Conservation (phyloP, 2,888 invertebrate genomes). For the Tortricodes alternella region DNA sequence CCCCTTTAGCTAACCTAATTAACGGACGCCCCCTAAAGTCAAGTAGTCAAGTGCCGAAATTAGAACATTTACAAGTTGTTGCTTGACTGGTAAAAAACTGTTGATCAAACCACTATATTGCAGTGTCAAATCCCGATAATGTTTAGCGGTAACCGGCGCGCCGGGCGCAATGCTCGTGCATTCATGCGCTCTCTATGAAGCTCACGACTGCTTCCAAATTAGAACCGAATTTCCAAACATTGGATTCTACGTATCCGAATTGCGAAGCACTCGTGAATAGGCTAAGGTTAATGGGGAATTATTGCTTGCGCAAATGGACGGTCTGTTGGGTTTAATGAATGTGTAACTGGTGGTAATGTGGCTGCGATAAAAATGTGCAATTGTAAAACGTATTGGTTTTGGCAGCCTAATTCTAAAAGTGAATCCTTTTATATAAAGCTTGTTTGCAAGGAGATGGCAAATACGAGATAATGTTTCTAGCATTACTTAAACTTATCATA, state of each 20-base stretch:
- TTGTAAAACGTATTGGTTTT: too few species aligned
- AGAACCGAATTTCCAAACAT: constrained; percentile 7
- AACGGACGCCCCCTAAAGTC: too few species aligned
- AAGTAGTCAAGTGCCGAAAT: too few species aligned
- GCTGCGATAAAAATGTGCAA: neutral
- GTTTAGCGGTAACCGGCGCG: neutral
- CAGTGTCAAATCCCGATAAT: neutral
- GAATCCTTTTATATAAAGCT: too few species aligned
- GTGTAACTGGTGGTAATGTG: neutral
- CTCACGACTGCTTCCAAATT: neutral
- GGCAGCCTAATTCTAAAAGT: too few species aligned
- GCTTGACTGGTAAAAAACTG: neutral
- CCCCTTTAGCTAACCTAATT: too few species aligned
- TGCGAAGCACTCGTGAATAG: neutral
- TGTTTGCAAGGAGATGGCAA: too few species aligned
- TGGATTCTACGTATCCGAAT: neutral
- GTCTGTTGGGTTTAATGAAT: neutral
- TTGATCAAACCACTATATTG: neutral
- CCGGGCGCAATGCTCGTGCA: neutral
- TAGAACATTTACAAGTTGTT: neutral
- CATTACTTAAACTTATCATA: too few species aligned
- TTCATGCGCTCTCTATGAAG: neutral
- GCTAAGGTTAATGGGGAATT: neutral
- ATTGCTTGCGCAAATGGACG: neutral
- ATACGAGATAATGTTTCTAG: too few species aligned